These are phyloP conservation scores for Aspiorhynchus laticeps DNA, from an alignment of 2,113 vertebrate species.

Conservation along the genomic window DNA sequence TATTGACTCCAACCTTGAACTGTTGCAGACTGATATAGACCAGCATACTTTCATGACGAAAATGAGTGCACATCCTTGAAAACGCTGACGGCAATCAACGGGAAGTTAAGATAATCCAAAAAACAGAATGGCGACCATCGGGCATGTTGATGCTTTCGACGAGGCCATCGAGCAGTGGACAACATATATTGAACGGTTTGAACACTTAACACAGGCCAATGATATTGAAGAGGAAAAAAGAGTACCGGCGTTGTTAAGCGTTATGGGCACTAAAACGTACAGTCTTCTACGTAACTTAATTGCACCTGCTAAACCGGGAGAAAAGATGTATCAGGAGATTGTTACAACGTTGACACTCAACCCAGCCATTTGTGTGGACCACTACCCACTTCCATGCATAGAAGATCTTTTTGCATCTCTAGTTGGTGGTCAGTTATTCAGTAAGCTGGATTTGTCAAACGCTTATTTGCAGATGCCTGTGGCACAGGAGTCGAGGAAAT, in stretches of 20 bases:
- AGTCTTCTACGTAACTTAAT: not conserved
- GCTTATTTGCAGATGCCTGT: not conserved
- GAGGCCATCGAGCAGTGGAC: slow-evolving; percentile 15
- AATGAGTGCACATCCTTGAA: not conserved
- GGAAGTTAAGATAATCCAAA: not conserved
- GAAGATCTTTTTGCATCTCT: not conserved
- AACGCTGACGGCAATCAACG: not conserved
- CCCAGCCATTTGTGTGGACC: not conserved
- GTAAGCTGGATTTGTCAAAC: not conserved
- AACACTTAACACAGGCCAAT: slow-evolving; percentile 5
- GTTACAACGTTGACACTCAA: not conserved
- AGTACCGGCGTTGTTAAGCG: slow-evolving; percentile 16
- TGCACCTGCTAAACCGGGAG: not conserved
- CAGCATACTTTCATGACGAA: not conserved
- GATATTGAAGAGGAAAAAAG: not conserved
- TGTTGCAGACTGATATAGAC: not conserved
- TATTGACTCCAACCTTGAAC: not conserved
- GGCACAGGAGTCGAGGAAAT: not conserved
- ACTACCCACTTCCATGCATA: not conserved
- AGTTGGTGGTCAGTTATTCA: not conserved
- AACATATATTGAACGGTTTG: slow-evolving; percentile 14
- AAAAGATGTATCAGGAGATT: too few species aligned
- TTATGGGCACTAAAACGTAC: slow-evolving; percentile 19
- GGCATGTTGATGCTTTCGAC: slow-evolving; percentile 25
- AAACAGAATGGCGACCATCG: not conserved